A percentile compares a stretch with the other conserved stretches of the same genome.
These are phyloP conservation scores for Melolontha melolontha DNA, from an alignment of 2,888 invertebrate genomes.

Conservation along the genomic window DNA sequence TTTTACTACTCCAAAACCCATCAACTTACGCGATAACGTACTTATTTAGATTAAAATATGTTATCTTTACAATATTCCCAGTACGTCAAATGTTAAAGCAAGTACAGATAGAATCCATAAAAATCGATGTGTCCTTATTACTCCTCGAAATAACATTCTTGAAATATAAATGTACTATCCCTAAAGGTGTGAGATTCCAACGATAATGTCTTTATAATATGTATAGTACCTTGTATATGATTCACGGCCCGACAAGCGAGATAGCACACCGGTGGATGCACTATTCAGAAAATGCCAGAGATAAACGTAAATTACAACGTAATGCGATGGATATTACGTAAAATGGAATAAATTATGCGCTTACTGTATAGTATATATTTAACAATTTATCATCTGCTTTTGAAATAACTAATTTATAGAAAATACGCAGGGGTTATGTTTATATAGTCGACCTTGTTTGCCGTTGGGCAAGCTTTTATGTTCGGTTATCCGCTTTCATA, in stretches of 20 bases:
- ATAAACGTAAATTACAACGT: slow-evolving; percentile 1
- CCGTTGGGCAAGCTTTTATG: too few species aligned
- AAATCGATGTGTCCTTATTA: slow-evolving; percentile 7
- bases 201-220: slow-evolving; percentile 18
- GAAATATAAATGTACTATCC: slow-evolving; percentile 2
- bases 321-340: not conserved
- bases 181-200: not conserved
- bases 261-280: not conserved
- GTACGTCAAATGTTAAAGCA: slow-evolving; percentile 4
- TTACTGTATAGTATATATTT: not conserved
- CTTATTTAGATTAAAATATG: not conserved
- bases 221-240: not conserved
- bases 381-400: not conserved
- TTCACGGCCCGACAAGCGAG: not conserved
- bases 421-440: too few species aligned
- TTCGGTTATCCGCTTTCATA: too few species aligned
- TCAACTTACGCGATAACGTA: too few species aligned
- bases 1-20: too few species aligned
- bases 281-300: slow-evolving; percentile 8
- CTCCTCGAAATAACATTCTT: not conserved
- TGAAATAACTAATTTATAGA: too few species aligned
- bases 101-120: not conserved
- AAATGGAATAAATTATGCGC: not conserved
- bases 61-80: slow-evolving; percentile 14
- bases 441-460: too few species aligned